Percentiles rank a stretch among this genome's conserved stretches.
Conservation (phyloP, 1,140 invertebrate genomes). For the Sipha flava region DNA sequence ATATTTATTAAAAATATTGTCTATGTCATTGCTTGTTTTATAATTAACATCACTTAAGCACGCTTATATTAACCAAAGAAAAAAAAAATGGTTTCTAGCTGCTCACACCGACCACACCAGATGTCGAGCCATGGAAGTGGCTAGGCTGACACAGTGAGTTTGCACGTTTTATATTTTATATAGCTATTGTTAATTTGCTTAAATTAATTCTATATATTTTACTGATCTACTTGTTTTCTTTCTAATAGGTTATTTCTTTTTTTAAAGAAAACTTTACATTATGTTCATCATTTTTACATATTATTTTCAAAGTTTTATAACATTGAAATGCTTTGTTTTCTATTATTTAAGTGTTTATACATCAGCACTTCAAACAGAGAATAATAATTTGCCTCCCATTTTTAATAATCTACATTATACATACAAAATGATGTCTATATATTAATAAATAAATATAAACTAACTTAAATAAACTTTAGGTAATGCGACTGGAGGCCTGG, state of each 20-base stretch:
- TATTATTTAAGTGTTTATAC: too few relatives aligned
- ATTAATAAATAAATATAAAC: not conserved
- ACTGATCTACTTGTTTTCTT: not conserved
- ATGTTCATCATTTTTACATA: too few relatives aligned
- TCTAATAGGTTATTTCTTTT: too few relatives aligned
- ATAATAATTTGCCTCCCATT: too few relatives aligned
- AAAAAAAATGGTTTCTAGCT: slow-evolving; percentile 33
- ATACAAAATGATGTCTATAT: too few relatives aligned
- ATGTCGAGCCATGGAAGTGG: slow-evolving; percentile 71
- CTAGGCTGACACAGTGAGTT: slow-evolving; percentile 43
- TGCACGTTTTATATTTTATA: not conserved
- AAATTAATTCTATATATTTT: not conserved
- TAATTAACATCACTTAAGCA: slow-evolving; percentile 28
- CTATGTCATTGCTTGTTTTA: slow-evolving; percentile 19
- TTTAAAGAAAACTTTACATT: too few relatives aligned
- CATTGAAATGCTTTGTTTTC: too few relatives aligned
- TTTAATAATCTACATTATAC: too few relatives aligned
- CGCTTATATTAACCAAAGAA: slow-evolving; percentile 18
- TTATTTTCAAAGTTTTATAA: too few relatives aligned
- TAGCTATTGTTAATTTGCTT: not conserved
- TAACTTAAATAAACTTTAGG: slow-evolving; percentile 46
- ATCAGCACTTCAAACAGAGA: too few relatives aligned
- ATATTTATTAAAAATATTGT: not conserved
- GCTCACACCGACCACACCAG: slow-evolving; percentile 39
- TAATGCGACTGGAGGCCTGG: slow-evolving; percentile 55